Conservation (phyloP, 2,888 invertebrate species). For the Cryptocephalus moraei region DNA sequence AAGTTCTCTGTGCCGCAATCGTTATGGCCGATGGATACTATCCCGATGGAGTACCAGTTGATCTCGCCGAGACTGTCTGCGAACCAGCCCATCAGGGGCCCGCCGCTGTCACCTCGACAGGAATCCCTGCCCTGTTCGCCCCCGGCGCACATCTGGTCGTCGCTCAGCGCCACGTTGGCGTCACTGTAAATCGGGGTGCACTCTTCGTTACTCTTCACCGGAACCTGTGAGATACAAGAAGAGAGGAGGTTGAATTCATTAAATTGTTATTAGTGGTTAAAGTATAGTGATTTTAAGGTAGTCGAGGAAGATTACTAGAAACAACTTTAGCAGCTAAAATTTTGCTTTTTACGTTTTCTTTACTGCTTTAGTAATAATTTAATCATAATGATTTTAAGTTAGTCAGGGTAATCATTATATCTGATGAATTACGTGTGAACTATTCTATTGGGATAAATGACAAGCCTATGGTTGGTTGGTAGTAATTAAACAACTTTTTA, state of each 20-base stretch:
- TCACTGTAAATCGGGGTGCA: conserved; percentile 44
- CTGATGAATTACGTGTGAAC: too few relatives aligned
- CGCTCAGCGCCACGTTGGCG: conserved; percentile 37
- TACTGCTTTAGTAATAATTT: too few relatives aligned
- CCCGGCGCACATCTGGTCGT: conserved; percentile 51
- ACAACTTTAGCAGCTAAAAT: too few relatives aligned
- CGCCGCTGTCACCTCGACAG: conserved; percentile 53
- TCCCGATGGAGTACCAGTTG: conserved; percentile 45
- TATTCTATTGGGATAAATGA: too few relatives aligned
- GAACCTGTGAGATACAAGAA: conserved; percentile 33
- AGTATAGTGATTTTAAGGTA: too few relatives aligned
- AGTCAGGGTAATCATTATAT: too few relatives aligned
- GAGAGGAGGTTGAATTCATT: not conserved
- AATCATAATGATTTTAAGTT: too few relatives aligned
- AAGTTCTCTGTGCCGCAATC: conserved; percentile 39
- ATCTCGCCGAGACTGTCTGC: conserved; percentile 41
- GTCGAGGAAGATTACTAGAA: too few relatives aligned
- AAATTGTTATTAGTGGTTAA: too few relatives aligned
- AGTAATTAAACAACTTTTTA: too few relatives aligned
- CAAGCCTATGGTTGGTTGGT: too few relatives aligned
- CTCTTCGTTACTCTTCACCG: conserved; percentile 36
- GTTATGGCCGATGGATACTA: conserved; percentile 50
- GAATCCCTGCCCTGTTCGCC: conserved; percentile 47
- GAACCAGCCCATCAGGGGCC: conserved; percentile 38
- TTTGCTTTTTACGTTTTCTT: too few relatives aligned